Percentiles rank a stretch among this genome's conserved stretches.
Evolutionary conservation across 2,113 vertebrate species (phyloP).

Genomic region (Oreocharis arfaki): DNA sequence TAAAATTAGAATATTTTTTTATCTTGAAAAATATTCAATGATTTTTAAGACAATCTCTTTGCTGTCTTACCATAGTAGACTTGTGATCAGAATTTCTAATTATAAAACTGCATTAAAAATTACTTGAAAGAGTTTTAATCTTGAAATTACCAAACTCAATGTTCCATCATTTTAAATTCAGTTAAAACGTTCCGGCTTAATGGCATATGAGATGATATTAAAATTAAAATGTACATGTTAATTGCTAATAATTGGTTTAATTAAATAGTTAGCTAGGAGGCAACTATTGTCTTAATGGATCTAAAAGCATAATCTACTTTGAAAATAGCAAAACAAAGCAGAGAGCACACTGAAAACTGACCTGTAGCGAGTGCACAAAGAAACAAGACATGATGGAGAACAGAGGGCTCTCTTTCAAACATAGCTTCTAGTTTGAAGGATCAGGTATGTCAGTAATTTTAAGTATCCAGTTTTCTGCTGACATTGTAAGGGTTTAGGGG

Average conservation of each 20-base stretch:
- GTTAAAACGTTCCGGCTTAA: neutral
- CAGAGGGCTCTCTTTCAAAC: neutral
- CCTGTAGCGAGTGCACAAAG: neutral
- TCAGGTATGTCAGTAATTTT: neutral
- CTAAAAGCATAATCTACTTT: neutral
- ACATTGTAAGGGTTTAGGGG: neutral
- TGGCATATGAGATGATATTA: neutral
- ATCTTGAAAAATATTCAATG: neutral
- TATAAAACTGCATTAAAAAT: neutral
- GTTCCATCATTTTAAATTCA: neutral
- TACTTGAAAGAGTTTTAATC: neutral
- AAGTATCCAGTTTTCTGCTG: neutral
- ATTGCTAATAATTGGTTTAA: neutral
- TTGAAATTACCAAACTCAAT: neutral
- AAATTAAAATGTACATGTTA: neutral
- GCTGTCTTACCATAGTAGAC: neutral
- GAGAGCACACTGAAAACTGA: neutral
- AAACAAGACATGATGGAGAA: neutral
- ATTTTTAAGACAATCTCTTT: neutral
- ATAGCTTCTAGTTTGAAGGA: neutral
- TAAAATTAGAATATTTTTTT: neutral
- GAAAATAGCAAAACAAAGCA: neutral
- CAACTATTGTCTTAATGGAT: neutral
- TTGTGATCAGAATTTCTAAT: neutral
- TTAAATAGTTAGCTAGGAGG: neutral